These are phyloP conservation scores for Linurgus olivaceus DNA, from an alignment of 2,797 vertebrate species.

Conservation along the genomic window DNA sequence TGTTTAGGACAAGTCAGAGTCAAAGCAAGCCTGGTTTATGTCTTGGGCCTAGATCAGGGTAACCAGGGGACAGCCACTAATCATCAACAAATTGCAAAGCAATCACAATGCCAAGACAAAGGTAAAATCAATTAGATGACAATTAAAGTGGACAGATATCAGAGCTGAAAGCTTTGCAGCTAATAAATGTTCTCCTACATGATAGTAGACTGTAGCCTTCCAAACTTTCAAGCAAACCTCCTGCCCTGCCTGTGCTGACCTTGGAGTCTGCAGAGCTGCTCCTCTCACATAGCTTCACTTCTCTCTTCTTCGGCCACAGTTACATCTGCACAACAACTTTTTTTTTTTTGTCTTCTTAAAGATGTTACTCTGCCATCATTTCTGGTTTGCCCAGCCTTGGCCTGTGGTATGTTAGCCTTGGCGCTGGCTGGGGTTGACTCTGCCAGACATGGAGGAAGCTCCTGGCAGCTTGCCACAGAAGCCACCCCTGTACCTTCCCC, in stretches of 20 bases:
- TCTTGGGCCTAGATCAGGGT: background rate
- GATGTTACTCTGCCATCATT: background rate
- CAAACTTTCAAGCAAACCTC: background rate
- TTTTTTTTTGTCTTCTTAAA: background rate
- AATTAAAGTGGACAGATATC: slow-evolving; percentile 57
- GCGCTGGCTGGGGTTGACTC: too few relatives aligned
- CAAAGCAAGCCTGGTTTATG: slow-evolving; percentile 35
- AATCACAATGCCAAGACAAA: slow-evolving; percentile 61
- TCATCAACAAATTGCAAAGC: slow-evolving; percentile 67
- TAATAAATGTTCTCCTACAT: slow-evolving; percentile 8
- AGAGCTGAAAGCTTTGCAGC: slow-evolving; percentile 29
- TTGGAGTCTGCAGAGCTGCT: background rate
- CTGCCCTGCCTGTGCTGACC: background rate
- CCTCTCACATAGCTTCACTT: too few relatives aligned
- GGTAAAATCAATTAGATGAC: slow-evolving; percentile 72
- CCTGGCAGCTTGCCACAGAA: background rate
- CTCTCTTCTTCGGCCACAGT: too few relatives aligned
- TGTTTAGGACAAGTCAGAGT: slow-evolving; percentile 35
- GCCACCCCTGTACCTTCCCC: background rate
- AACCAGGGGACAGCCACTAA: slow-evolving; percentile 61
- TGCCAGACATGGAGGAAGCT: background rate
- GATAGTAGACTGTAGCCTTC: background rate
- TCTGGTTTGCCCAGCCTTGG: background rate
- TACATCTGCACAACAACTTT: too few relatives aligned
- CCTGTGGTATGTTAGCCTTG: background rate